phyloP scores from a whole-genome alignment of 2,113 vertebrate genomes.

The Pipa parva region DNA sequence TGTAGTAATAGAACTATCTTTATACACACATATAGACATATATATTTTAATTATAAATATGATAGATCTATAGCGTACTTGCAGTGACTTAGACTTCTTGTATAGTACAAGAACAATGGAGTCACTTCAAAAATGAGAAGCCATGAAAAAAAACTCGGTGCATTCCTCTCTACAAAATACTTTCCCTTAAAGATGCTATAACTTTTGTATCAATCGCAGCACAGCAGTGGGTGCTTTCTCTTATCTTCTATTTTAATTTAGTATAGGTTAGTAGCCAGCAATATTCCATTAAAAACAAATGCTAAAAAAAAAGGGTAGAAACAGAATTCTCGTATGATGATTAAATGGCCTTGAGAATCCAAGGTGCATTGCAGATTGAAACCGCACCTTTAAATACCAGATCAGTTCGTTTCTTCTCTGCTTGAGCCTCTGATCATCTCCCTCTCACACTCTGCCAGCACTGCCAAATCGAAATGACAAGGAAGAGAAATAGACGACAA shows the following conservation, averaged over 20 bases:
- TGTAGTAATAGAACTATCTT: too few species aligned
- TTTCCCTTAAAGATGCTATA: background rate
- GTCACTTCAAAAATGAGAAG: background rate
- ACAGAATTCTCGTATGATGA: slow-evolving; percentile 1
- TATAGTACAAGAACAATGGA: background rate
- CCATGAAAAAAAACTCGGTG: background rate
- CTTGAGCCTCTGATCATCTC: slow-evolving; percentile 37
- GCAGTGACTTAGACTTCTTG: too few species aligned
- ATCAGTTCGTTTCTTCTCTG: slow-evolving; percentile 18
- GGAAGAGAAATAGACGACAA: slow-evolving; percentile 41
- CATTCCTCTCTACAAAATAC: background rate
- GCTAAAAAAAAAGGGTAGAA: slow-evolving; percentile 14
- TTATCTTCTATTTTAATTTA: background rate
- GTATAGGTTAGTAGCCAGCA: background rate
- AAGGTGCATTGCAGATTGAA: slow-evolving; percentile 15
- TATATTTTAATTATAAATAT: too few species aligned
- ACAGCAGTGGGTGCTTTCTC: background rate
- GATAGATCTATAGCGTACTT: too few species aligned
- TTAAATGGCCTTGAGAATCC: slow-evolving; percentile 7
- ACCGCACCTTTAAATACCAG: slow-evolving; percentile 40
- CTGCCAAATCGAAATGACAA: slow-evolving; percentile 42
- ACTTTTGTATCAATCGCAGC: background rate
- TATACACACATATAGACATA: too few species aligned
- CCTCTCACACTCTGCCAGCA: slow-evolving; percentile 35
- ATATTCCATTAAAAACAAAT: background rate